Evolutionary conservation across 2,888 invertebrate species (phyloP).

Genomic region (Drosophila prostipennis): DNA sequence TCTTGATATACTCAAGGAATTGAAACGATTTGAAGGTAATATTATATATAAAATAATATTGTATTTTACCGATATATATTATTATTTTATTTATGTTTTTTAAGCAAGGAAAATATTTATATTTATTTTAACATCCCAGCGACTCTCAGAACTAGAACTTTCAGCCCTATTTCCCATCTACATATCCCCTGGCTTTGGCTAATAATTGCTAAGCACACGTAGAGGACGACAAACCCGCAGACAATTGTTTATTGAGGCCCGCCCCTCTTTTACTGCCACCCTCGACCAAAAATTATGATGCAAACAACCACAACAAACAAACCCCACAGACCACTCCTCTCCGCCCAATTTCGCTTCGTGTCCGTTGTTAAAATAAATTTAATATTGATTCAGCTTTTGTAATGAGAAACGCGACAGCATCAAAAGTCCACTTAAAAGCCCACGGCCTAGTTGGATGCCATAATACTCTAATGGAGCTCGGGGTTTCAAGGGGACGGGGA

Average conservation of each 20-base stretch:
- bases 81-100: too few relatives aligned
- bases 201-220: constrained; percentile 29
- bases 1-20: not conserved
- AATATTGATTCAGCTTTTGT: constrained; percentile 79
- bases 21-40: too few relatives aligned
- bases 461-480: constrained; percentile 14
- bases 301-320: constrained; percentile 63
- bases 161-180: constrained; percentile 36
- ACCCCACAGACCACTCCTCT: not conserved
- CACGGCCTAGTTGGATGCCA: constrained; percentile 58
- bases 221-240: constrained; percentile 12
- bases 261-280: not conserved
- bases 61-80: too few relatives aligned
- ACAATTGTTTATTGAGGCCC: constrained; percentile 39
- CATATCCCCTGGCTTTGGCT: constrained; percentile 46
- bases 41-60: too few relatives aligned
- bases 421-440: constrained; percentile 62
- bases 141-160: too few relatives aligned
- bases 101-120: too few relatives aligned
- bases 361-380: constrained; percentile 69
- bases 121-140: too few relatives aligned
- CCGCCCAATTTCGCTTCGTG: not conserved
- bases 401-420: constrained; percentile 74
- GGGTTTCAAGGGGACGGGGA: not conserved
- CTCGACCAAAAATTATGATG: constrained; percentile 53